Conservation (phyloP, 2,113 vertebrate genomes). For the Mionectes macconnelli region DNA sequence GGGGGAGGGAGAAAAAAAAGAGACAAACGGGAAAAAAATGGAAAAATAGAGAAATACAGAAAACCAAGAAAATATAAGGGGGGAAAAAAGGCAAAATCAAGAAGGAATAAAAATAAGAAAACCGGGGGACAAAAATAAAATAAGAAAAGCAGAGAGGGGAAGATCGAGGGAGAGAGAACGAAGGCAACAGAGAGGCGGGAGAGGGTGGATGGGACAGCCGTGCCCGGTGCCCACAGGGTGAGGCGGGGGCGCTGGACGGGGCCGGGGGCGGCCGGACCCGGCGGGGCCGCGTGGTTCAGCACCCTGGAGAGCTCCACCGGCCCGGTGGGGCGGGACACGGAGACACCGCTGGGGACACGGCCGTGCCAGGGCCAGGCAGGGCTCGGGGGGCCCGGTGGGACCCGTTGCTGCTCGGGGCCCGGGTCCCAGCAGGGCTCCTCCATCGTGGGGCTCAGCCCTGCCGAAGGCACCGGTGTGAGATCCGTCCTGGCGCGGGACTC, state of each 20-base stretch:
- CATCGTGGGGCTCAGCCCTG: not conserved
- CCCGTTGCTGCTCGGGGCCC: too few relatives aligned
- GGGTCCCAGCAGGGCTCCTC: not conserved
- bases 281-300: not conserved
- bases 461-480: not conserved
- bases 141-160: not conserved
- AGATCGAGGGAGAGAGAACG: not conserved
- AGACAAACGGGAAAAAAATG: not conserved
- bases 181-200: not conserved
- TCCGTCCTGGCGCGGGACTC: not conserved
- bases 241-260: not conserved
- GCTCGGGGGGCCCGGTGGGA: too few relatives aligned
- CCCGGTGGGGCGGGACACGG: too few relatives aligned
- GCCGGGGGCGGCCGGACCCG: not conserved
- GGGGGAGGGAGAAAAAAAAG: not conserved
- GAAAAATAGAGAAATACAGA: not conserved
- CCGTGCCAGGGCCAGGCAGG: not conserved
- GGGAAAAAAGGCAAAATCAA: not conserved
- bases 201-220: not conserved
- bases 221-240: not conserved
- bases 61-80: not conserved
- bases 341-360: not conserved
- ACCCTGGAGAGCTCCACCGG: slow-evolving; percentile 32
- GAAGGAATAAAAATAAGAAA: too few relatives aligned
- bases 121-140: not conserved